phyloP scores from a whole-genome alignment of 1,140 invertebrate species.

The Ceratosolen fusciceps region DNA sequence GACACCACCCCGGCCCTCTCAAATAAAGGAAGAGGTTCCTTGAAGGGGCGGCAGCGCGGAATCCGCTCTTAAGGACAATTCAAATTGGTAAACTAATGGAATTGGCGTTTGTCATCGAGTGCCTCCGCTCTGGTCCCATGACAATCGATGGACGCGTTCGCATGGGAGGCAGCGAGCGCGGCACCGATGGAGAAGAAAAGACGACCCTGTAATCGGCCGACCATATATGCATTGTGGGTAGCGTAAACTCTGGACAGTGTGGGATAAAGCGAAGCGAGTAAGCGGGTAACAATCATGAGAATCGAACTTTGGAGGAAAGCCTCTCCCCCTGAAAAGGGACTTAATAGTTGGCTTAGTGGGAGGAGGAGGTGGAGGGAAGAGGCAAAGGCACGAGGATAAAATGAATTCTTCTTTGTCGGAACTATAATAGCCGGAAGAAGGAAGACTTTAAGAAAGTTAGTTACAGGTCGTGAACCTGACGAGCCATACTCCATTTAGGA shows the following conservation, averaged over 20 bases:
- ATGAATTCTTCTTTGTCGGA: slow-evolving; percentile 22
- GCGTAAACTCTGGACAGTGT: background rate
- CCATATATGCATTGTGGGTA: background rate
- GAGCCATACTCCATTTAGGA: no score
- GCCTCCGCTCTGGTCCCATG: no score
- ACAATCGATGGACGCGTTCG: no score
- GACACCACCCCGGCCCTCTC: no score
- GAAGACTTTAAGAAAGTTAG: slow-evolving; percentile 15
- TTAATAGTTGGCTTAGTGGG: slow-evolving; percentile 40
- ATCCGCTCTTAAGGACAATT: no score
- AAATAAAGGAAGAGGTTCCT: no score
- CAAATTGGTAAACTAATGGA: no score
- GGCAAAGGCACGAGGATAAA: background rate
- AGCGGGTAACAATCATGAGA: slow-evolving; percentile 68
- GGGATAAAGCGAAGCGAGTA: slow-evolving; percentile 59
- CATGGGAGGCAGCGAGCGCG: no score
- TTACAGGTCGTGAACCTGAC: slow-evolving; percentile 6
- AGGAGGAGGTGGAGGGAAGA: slow-evolving; percentile 34
- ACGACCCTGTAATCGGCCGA: background rate
- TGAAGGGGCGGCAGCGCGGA: no score
- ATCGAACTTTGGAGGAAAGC: slow-evolving; percentile 54
- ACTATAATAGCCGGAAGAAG: slow-evolving; percentile 19
- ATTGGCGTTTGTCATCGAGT: no score
- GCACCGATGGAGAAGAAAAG: background rate
- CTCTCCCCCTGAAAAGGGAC: slow-evolving; percentile 29